phyloP scores from a whole-genome alignment of 2,797 vertebrate genomes.

The Notolepis coatsorum region DNA sequence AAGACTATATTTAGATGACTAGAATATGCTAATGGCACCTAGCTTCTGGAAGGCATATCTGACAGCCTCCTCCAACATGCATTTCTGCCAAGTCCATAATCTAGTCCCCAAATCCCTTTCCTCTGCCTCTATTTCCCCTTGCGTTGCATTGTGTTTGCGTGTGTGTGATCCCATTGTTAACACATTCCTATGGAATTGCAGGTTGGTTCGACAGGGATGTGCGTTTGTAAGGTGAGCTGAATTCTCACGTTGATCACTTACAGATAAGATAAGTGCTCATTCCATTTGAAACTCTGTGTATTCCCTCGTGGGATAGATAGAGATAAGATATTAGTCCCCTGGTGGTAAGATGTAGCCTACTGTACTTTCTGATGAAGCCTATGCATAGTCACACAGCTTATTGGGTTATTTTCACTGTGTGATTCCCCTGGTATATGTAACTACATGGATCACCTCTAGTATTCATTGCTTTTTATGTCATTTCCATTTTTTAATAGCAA shows the following conservation, averaged over 20 bases:
- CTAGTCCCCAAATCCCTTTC: constrained; percentile 59
- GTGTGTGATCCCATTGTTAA: constrained; percentile 48
- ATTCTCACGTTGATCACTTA: constrained; percentile 26
- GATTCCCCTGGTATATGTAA: too few species aligned
- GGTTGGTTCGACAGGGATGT: constrained; percentile 32
- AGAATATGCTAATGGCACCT: constrained; percentile 78
- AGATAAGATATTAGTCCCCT: constrained; percentile 18
- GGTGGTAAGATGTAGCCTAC: constrained; percentile 12
- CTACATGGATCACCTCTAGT: too few species aligned
- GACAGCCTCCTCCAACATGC: constrained; percentile 59
- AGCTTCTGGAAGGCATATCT: constrained; percentile 74
- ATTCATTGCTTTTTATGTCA: too few species aligned
- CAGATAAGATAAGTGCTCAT: constrained; percentile 9
- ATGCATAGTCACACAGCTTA: not conserved
- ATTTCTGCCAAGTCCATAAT: constrained; percentile 71
- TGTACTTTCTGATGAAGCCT: constrained; percentile 19
- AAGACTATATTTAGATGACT: constrained; percentile 76
- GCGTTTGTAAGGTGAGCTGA: not conserved
- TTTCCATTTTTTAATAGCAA: too few species aligned
- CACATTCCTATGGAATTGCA: constrained; percentile 25
- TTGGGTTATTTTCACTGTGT: constrained; percentile 23
- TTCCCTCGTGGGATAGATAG: constrained; percentile 13
- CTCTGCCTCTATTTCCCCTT: constrained; percentile 31
- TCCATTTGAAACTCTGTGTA: constrained; percentile 31
- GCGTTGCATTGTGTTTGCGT: constrained; percentile 28